phyloP scores from a whole-genome alignment of 2,113 vertebrate species.

The Zosterops pallidus region DNA sequence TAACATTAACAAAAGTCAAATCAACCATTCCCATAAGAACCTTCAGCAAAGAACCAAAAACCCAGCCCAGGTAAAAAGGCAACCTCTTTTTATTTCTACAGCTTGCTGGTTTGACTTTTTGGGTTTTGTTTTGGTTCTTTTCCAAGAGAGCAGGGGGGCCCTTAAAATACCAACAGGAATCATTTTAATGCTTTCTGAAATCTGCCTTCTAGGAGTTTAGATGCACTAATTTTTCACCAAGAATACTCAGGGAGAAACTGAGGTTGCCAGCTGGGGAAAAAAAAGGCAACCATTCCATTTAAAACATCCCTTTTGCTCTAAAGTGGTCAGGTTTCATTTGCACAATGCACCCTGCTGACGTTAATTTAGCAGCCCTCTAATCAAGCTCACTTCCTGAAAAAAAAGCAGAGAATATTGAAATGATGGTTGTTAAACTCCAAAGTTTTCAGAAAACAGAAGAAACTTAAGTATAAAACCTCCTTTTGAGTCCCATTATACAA shows the following conservation, averaged over 20 bases:
- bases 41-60: neutral
- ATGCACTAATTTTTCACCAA: neutral
- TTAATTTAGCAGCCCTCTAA: neutral
- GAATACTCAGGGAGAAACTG: neutral
- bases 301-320: neutral
- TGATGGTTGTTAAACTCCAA: neutral
- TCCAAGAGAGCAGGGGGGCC: neutral
- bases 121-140: neutral
- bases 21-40: neutral
- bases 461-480: neutral
- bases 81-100: neutral
- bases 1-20: neutral
- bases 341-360: neutral
- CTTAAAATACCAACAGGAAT: slow-evolving; percentile 18
- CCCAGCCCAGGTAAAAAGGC: neutral
- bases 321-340: neutral
- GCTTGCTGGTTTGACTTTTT: neutral
- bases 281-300: neutral
- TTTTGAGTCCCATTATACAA: neutral
- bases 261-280: neutral
- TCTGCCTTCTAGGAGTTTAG: neutral
- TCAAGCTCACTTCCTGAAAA: neutral
- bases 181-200: slow-evolving; percentile 21
- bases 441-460: neutral
- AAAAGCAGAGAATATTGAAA: neutral